Percentiles rank a stretch among this genome's conserved stretches.
These are phyloP conservation scores for Drosophila suzukii DNA, from an alignment of 1,140 invertebrate species.

Conservation along the genomic window DNA sequence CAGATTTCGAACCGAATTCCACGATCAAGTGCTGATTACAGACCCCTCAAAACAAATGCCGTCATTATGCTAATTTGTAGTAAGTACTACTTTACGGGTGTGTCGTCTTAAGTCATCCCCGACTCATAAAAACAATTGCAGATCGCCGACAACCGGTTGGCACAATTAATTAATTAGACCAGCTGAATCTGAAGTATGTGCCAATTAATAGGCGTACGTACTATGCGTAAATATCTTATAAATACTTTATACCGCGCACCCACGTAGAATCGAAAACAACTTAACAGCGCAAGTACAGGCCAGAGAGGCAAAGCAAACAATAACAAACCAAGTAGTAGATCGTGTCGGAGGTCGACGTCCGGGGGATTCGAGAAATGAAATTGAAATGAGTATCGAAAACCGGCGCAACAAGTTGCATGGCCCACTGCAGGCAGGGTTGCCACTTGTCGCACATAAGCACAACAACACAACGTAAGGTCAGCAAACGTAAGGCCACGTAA, in stretches of 20 bases:
- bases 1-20: slow-evolving; percentile 15
- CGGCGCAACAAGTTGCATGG: slow-evolving; percentile 68
- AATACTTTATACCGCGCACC: slow-evolving; percentile 42
- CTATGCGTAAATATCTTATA: slow-evolving; percentile 40
- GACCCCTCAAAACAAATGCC: slow-evolving; percentile 30
- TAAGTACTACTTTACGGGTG: slow-evolving; percentile 23
- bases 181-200: slow-evolving; percentile 12
- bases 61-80: slow-evolving; percentile 58
- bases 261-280: slow-evolving; percentile 49
- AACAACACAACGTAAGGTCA: no score
- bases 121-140: slow-evolving; percentile 32
- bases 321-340: slow-evolving; percentile 41
- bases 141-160: slow-evolving; percentile 39
- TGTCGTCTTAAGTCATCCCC: slow-evolving; percentile 52
- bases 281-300: not conserved
- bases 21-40: slow-evolving; percentile 22
- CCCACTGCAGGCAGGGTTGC: slow-evolving; percentile 25
- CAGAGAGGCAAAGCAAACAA: slow-evolving; percentile 32
- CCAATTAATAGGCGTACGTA: slow-evolving; percentile 25
- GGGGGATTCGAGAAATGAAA: slow-evolving; percentile 36
- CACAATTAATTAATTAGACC: slow-evolving; percentile 30
- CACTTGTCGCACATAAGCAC: slow-evolving; percentile 12
- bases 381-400: no score
- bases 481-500: no score
- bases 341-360: slow-evolving; percentile 36